A percentile compares a stretch with the other conserved stretches of the same genome.
phyloP scores from a whole-genome alignment of 1,140 invertebrate species.

The Nymphalis io region DNA sequence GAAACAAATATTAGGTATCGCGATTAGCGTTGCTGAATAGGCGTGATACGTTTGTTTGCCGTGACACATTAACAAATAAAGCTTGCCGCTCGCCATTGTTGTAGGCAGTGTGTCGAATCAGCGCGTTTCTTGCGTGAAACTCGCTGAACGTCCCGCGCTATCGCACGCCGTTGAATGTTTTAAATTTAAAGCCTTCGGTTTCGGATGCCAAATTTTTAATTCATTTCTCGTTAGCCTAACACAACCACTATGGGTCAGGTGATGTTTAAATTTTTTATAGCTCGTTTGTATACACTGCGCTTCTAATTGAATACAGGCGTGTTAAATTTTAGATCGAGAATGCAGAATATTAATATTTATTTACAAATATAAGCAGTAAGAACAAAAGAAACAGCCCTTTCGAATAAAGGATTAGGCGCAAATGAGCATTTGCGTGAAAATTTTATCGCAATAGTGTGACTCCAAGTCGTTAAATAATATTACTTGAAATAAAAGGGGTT shows the following conservation, averaged over 20 bases:
- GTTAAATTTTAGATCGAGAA: background rate
- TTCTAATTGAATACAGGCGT: background rate
- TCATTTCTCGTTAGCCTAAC: slow-evolving; percentile 62
- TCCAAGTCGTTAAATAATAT: background rate
- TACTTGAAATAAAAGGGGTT: background rate
- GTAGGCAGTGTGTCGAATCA: slow-evolving; percentile 54
- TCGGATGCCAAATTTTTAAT: slow-evolving; percentile 64
- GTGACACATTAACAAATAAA: slow-evolving; percentile 71
- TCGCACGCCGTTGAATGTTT: slow-evolving; percentile 46
- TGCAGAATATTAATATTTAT: background rate
- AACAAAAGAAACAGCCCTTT: too few species aligned
- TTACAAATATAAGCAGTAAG: background rate
- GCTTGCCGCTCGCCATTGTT: slow-evolving; percentile 64
- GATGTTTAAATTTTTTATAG: slow-evolving; percentile 43
- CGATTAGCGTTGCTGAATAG: slow-evolving; percentile 57
- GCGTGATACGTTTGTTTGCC: slow-evolving; percentile 63
- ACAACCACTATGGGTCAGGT: slow-evolving; percentile 41
- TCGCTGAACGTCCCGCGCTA: slow-evolving; percentile 42
- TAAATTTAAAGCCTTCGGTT: slow-evolving; percentile 41
- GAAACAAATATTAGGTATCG: slow-evolving; percentile 41
- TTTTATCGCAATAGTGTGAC: slow-evolving; percentile 11
- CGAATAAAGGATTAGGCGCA: slow-evolving; percentile 1
- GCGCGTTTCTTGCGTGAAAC: slow-evolving; percentile 60
- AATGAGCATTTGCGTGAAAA: slow-evolving; percentile 1
- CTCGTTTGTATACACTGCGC: slow-evolving; percentile 18